A percentile compares a stretch with the other conserved stretches of the same genome.
Evolutionary conservation across 2,888 invertebrate genomes (phyloP).

Genomic region (Eilema depressum): DNA sequence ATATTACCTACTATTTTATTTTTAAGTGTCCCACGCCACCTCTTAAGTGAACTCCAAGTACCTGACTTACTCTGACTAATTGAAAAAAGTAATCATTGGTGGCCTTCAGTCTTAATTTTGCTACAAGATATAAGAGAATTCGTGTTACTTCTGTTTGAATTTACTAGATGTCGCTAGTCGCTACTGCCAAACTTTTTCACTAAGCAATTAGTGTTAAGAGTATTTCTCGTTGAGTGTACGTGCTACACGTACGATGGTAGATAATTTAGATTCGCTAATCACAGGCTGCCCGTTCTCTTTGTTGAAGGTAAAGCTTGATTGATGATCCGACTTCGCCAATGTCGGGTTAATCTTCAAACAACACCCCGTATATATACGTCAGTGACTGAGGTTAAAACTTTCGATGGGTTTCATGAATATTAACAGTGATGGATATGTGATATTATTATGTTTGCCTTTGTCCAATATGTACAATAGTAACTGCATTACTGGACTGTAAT

Average conservation of each 20-base stretch:
- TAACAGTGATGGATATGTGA: conserved; percentile 7
- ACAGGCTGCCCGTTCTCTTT: conserved; percentile 71
- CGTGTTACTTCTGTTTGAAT: not conserved
- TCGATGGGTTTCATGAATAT: conserved; percentile 20
- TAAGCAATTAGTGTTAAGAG: conserved; percentile 29
- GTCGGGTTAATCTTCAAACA: conserved; percentile 66
- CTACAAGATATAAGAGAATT: not conserved
- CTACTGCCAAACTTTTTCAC: not conserved
- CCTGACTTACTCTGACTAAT: conserved; percentile 7
- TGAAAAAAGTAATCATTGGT: conserved; percentile 16
- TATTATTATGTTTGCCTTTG: not conserved
- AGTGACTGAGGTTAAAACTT: conserved; percentile 26
- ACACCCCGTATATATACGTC: conserved; percentile 33
- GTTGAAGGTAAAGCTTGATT: conserved; percentile 75
- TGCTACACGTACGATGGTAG: conserved; percentile 54
- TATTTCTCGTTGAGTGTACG: conserved; percentile 28
- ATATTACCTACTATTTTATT: not conserved
- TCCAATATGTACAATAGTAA: not conserved
- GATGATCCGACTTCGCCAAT: conserved; percentile 70
- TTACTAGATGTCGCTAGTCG: not conserved
- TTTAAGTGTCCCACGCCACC: not conserved
- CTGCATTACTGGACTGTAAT: not conserved
- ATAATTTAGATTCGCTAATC: conserved; percentile 79
- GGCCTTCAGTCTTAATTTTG: not conserved
- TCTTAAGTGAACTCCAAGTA: conserved; percentile 6